These are phyloP conservation scores for Campopleginae sp. DNA, from an alignment of 2,888 invertebrate genomes.

Conservation along the genomic window DNA sequence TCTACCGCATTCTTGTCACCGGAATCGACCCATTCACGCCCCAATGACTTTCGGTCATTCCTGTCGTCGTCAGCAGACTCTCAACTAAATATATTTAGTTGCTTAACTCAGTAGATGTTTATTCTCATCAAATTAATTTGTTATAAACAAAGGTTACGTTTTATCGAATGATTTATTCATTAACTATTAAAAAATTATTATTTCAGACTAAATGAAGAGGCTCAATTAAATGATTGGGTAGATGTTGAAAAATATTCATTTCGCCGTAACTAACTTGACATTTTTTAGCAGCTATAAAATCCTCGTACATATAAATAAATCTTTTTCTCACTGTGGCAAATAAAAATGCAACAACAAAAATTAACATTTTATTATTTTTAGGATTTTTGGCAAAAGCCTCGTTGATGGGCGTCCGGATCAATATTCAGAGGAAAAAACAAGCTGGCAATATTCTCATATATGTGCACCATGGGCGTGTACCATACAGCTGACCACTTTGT, in stretches of 20 bases:
- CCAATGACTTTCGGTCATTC: not conserved
- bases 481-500: conserved; percentile 36
- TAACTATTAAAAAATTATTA: too few species aligned
- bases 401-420: not conserved
- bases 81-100: too few species aligned
- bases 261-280: too few species aligned
- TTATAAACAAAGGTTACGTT: not conserved
- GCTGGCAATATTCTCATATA: not conserved
- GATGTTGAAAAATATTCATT: not conserved
- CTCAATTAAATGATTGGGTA: too few species aligned
- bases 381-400: not conserved
- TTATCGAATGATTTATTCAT: too few species aligned
- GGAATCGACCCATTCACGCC: not conserved
- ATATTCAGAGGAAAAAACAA: not conserved
- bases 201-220: too few species aligned
- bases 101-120: too few species aligned
- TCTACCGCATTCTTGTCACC: not conserved
- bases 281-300: too few species aligned
- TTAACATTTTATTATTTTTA: not conserved
- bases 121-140: too few species aligned
- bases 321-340: too few species aligned
- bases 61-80: too few species aligned
- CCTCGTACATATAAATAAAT: too few species aligned
- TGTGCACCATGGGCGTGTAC: not conserved
- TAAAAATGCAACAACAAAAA: not conserved